phyloP scores from a whole-genome alignment of 2,888 invertebrate species.

The Patella caerulea region DNA sequence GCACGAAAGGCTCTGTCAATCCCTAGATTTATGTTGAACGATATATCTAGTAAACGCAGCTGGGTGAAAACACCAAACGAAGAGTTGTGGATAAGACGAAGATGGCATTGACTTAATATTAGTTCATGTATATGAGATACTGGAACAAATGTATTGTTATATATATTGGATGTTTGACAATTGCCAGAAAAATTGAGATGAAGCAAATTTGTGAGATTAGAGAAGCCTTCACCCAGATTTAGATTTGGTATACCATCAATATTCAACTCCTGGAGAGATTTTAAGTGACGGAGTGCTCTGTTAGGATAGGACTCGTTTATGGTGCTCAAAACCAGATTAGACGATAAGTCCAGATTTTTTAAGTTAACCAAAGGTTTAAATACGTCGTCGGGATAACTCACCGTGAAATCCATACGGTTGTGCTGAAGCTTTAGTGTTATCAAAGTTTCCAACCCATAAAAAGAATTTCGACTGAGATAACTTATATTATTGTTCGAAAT shows the following conservation, averaged over 20 bases:
- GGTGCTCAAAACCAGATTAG: background rate
- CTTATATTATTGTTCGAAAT: background rate
- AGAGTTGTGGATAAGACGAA: background rate
- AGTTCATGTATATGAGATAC: background rate
- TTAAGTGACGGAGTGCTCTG: background rate
- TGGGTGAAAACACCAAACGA: conserved; percentile 9
- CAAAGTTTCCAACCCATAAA: background rate
- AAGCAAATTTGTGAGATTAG: background rate
- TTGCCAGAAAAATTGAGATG: conserved; percentile 4
- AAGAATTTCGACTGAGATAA: background rate
- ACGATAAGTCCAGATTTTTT: background rate
- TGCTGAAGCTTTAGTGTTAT: background rate
- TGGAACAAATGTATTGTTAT: conserved; percentile 2
- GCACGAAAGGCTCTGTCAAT: background rate
- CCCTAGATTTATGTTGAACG: background rate
- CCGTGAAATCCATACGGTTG: background rate
- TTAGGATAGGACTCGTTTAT: background rate
- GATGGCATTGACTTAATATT: conserved; percentile 2
- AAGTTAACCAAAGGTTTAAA: background rate
- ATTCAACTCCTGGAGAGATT: background rate
- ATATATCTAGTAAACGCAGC: background rate
- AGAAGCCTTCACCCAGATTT: background rate
- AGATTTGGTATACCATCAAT: conserved; percentile 14
- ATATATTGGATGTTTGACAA: background rate
- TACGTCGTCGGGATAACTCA: background rate